phyloP scores from a whole-genome alignment of 1,140 invertebrate species.

The Argopecten irradians region DNA sequence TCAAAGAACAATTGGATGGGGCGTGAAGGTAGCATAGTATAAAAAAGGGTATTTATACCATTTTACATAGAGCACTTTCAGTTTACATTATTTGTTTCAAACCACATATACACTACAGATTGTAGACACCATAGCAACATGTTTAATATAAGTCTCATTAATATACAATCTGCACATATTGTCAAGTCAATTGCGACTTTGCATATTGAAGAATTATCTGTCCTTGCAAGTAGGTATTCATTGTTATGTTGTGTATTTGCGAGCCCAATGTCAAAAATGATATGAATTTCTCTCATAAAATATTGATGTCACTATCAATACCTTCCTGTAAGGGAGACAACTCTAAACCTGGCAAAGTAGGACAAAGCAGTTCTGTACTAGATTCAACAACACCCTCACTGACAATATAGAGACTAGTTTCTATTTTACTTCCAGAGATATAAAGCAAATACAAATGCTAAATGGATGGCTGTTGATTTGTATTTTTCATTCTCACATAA shows the following conservation, averaged over 20 bases:
- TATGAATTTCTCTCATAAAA: no score
- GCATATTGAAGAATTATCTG: no score
- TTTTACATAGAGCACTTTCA: neutral
- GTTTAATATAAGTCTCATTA: neutral
- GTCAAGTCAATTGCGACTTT: neutral
- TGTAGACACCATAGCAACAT: neutral
- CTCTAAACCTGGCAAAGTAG: neutral
- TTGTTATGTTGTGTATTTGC: no score
- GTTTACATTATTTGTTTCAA: neutral
- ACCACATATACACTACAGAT: neutral
- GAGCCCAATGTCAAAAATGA: no score
- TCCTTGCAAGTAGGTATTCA: no score
- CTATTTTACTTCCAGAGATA: no score
- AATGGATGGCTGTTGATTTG: neutral
- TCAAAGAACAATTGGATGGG: no score
- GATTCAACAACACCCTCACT: neutral
- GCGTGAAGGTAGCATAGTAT: neutral
- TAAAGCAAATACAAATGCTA: neutral
- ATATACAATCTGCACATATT: neutral
- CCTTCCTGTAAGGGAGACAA: no score
- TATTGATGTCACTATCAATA: no score
- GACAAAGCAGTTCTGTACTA: neutral
- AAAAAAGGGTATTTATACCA: neutral
- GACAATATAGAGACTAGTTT: neutral
- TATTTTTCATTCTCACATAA: neutral